Conservation (phyloP, 35 echinoderm and acorn worm species). For the Lytechinus pictus region DNA sequence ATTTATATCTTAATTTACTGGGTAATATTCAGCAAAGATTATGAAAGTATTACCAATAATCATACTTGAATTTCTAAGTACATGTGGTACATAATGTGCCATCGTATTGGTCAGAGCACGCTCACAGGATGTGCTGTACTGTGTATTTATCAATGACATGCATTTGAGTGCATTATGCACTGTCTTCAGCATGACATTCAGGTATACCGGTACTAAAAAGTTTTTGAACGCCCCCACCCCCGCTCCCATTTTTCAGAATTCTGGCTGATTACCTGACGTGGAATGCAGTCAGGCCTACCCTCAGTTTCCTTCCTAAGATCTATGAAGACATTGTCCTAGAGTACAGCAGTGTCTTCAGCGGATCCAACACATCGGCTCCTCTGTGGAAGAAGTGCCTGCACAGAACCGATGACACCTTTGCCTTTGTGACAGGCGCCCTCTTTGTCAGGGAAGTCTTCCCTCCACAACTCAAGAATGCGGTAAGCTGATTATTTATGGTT, state of each 20-base stretch:
- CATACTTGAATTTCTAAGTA: no score
- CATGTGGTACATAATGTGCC: no score
- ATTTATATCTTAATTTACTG: no score
- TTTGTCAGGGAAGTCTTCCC: slow-evolving; percentile 71
- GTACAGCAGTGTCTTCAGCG: slow-evolving; percentile 58
- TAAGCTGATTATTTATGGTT: background rate
- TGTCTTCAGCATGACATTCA: no score
- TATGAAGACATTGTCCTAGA: slow-evolving; percentile 57
- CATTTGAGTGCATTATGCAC: no score
- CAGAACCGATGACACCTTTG: slow-evolving; percentile 65
- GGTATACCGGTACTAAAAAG: no score
- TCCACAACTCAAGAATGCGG: slow-evolving; percentile 70
- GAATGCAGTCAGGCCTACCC: slow-evolving; percentile 57
- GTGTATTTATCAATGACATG: no score
- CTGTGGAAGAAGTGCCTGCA: slow-evolving; percentile 76
- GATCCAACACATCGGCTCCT: slow-evolving; percentile 52
- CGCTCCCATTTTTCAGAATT: background rate
- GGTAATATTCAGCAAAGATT: no score
- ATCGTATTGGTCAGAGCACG: no score
- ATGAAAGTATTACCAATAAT: no score
- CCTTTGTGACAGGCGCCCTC: slow-evolving; percentile 89
- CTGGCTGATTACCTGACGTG: slow-evolving; percentile 79
- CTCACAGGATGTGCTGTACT: no score
- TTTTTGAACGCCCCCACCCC: no score
- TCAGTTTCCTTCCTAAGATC: slow-evolving; percentile 57